Evolutionary conservation across 2,113 vertebrate genomes (phyloP).

Genomic region (Tachycineta bicolor): DNA sequence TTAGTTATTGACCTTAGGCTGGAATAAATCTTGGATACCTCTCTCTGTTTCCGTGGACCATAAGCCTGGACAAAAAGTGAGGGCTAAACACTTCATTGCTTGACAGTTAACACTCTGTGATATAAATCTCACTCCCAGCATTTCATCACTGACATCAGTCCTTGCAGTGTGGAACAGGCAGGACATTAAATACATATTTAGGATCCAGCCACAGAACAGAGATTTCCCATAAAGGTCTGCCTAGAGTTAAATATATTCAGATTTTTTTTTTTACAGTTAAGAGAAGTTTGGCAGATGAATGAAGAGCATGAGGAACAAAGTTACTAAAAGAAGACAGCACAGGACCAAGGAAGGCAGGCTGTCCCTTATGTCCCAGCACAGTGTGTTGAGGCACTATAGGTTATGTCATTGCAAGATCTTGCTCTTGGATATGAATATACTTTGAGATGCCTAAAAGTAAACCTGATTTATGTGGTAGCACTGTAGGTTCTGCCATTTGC

Average conservation of each 20-base stretch:
- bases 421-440: neutral
- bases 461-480: neutral
- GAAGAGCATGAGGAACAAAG: neutral
- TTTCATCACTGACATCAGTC: neutral
- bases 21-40: neutral
- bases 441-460: neutral
- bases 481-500: neutral
- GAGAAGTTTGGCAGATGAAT: neutral
- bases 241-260: neutral
- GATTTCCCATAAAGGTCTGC: neutral
- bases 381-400: accelerated
- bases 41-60: neutral
- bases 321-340: neutral
- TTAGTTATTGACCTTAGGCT: neutral
- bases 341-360: neutral
- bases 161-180: neutral
- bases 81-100: neutral
- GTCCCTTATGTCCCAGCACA: neutral
- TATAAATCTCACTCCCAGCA: neutral
- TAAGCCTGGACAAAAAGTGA: neutral
- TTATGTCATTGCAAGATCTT: neutral
- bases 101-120: neutral
- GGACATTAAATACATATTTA: neutral
- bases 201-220: neutral
- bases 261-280: neutral